A percentile compares a stretch with the other conserved stretches of the same genome.
phyloP scores from a whole-genome alignment of 2,888 invertebrate species.

The Drosophila trichaetosa region DNA sequence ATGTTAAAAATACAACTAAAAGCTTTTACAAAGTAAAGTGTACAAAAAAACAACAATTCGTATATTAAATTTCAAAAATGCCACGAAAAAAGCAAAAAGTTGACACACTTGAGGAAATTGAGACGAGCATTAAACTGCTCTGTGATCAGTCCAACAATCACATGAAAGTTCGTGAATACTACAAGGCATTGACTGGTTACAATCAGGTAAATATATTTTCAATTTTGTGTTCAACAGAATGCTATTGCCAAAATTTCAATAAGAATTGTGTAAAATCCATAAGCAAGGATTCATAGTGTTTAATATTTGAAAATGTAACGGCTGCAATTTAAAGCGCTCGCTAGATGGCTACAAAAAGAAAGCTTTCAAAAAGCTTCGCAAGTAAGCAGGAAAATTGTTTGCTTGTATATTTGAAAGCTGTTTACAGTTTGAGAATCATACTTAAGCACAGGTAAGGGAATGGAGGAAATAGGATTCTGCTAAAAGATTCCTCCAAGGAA shows the following conservation, averaged over 20 bases:
- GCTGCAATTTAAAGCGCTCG: neutral
- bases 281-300: neutral
- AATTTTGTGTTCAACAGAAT: neutral
- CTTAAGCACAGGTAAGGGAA: neutral
- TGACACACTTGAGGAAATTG: slow-evolving; percentile 85
- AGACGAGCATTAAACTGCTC: slow-evolving; percentile 88
- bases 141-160: slow-evolving; percentile 92
- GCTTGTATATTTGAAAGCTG: neutral
- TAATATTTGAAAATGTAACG: slow-evolving; percentile 16
- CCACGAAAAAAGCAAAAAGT: slow-evolving; percentile 81
- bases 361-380: slow-evolving; percentile 8
- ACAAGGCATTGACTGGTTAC: slow-evolving; percentile 89
- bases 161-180: slow-evolving; percentile 90
- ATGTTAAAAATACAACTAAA: neutral
- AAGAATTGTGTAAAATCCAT: neutral
- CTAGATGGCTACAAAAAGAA: slow-evolving; percentile 21
- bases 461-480: neutral
- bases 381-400: too few species aligned
- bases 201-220: slow-evolving; percentile 87
- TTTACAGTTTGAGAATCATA: neutral
- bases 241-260: neutral
- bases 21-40: neutral
- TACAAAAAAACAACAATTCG: neutral
- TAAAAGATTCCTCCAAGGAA: neutral
- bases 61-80: slow-evolving; percentile 55